Evolutionary conservation across 2,888 invertebrate genomes (phyloP).

Genomic region (Eupithecia dodoneata): DNA sequence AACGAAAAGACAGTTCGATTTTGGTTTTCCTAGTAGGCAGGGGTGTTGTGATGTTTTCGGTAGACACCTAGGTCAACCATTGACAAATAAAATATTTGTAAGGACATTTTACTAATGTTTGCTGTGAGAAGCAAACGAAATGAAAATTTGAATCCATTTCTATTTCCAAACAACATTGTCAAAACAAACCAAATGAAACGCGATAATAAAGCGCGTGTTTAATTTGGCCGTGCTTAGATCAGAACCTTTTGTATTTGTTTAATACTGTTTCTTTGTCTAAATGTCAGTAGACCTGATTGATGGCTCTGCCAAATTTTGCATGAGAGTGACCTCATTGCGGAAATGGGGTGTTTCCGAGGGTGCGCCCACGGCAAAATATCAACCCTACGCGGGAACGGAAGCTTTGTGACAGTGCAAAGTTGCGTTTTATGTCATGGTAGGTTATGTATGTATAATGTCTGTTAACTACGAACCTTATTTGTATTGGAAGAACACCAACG

Average conservation of each 20-base stretch:
- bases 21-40: not conserved
- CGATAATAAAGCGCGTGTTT: conserved; percentile 32
- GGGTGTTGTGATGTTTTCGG: not conserved
- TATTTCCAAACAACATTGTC: conserved; percentile 22
- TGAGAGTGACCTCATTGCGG: conserved; percentile 60
- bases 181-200: conserved; percentile 15
- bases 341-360: conserved; percentile 56
- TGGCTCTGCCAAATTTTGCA: conserved; percentile 59
- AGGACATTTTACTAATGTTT: not conserved
- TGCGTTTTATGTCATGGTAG: conserved; percentile 6
- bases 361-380: conserved; percentile 42
- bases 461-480: too few species aligned
- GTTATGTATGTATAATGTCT: too few species aligned
- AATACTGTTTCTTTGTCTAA: conserved; percentile 58
- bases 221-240: conserved; percentile 21
- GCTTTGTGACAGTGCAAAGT: conserved; percentile 12
- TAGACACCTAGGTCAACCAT: not conserved
- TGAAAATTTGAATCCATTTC: conserved; percentile 6
- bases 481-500: too few species aligned
- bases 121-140: conserved; percentile 9
- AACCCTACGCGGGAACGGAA: conserved; percentile 22
- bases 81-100: not conserved
- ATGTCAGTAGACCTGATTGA: conserved; percentile 64
- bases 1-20: not conserved
- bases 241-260: conserved; percentile 40